Percentiles rank a stretch among this genome's conserved stretches.
phyloP scores from a whole-genome alignment of 2,888 invertebrate genomes.

The Spilarctia lutea region DNA sequence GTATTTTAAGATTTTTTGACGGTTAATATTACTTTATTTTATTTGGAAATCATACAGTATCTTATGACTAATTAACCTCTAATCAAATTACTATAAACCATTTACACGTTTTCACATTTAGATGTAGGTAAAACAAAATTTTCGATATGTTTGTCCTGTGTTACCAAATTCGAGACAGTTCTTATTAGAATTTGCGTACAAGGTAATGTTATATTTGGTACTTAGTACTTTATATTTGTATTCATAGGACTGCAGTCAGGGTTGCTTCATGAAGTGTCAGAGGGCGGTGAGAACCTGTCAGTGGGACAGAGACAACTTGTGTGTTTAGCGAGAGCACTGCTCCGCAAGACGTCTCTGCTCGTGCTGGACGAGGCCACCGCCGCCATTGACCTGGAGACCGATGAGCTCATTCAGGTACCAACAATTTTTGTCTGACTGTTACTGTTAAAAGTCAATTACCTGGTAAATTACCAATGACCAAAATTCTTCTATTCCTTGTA shows the following conservation, averaged over 20 bases:
- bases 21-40: too few species aligned
- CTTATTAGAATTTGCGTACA: not conserved
- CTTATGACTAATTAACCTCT: too few species aligned
- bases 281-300: constrained; percentile 97
- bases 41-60: too few species aligned
- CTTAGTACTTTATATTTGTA: too few species aligned
- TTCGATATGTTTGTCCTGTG: not conserved
- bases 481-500: not conserved
- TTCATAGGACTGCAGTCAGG: constrained; percentile 89
- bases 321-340: constrained; percentile 93
- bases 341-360: constrained; percentile 94
- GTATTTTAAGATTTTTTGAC: too few species aligned
- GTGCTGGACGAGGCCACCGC: constrained; percentile 96
- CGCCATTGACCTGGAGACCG: constrained; percentile 96
- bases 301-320: constrained; percentile 96
- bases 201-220: too few species aligned
- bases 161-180: not conserved
- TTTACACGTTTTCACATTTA: too few species aligned
- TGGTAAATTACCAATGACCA: not conserved
- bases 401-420: constrained; percentile 92
- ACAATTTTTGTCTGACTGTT: not conserved
- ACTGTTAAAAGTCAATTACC: not conserved
- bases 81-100: too few species aligned
- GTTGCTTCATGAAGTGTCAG: constrained; percentile 93
- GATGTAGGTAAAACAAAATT: too few species aligned